Base-by-base conservation (phyloP, 2,797 vertebrate species). In the Hyperoplus immaculatus region DNA sequence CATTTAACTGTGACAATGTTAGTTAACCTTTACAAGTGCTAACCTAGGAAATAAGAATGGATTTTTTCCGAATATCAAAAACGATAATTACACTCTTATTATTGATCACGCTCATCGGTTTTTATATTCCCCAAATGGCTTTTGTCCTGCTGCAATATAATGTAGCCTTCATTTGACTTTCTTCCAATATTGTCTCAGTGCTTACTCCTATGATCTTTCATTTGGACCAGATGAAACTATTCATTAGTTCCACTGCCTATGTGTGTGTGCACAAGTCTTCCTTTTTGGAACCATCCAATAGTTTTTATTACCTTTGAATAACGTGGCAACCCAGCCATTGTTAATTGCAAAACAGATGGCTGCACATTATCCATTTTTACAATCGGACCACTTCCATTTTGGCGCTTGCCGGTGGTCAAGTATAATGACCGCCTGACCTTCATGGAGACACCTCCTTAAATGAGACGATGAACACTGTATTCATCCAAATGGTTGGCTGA, bases 311-410 rank as follows among this genome's bases (percentile, higher is more conserved):
- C 78, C 90, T 84, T 29, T 66, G 54, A 92, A 92, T 91, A 89
- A 87, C 76, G 88, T 81, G 82, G 54, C 77, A 91, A 87, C 86
- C 87, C 87, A 89, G 85, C 89, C 91, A 85, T 91, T 92, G 90
- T 93, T 94, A 94, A 94, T 94, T 87, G 88, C 87, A 90, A 88
- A 93, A 93, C 94, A 92, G 91, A 93, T 93, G 92, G 93, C 93
- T 92, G 92, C 91, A 93, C 91, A 91, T 90, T 87, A 91, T 93
- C 92, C 83, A 88, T 94, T 93, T 94, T 93, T 91, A 93, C 91
- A 91, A 91, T 91, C 61, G 6, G 78, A 75, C 83, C 81, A 86
- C 87, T 93, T 93, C 77, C 78, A 80, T 80, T 71, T 29, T 29
- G 29, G 81, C 78, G 49, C 83, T 92, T 81, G 36, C 74, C 78